Base-by-base conservation (phyloP, 1,140 invertebrate species). In the Spodoptera litura region DNA sequence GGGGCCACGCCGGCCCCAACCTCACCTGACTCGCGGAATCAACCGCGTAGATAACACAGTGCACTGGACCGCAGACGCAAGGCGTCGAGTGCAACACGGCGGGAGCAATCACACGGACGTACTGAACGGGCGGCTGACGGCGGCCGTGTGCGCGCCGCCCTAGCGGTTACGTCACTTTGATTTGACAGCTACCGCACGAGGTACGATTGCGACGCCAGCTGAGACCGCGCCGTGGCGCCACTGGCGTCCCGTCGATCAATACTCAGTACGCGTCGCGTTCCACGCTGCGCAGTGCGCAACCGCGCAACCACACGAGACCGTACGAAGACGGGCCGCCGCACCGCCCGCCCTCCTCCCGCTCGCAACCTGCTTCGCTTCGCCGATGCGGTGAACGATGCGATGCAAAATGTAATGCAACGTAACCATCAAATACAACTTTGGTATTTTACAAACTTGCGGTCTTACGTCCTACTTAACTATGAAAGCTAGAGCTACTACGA, bases 131-230 rank as follows among this genome's bases (percentile, higher is more conserved):
- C 90, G 90, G 89, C 90, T 88, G 85, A 83, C 88, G 83, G 80
- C 83, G 78, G 89, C 90, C 91, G 91, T 93, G 87, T 93, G 89
- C 86, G 89, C 88, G 90, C 85, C 84, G 88, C 87, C 86, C 89
- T 90, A 88, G 78, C 84, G 62, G 80, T 91, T 90, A 92, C 90
- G 90, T 93, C 91, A 93, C 87, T 81, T 83, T 81, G 55, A 74
- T 89, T 87, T 91, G 91, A 93, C 91, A 91, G 89, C 86, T 87
- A 84, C 85, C 83, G 87, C 87, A 86, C 84, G 86, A 83, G 83
- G 82, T 58, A 55, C 53, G 64, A 52, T 59, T 49, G 73, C 80
- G 83, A 77, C 80, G 82, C 82, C 49, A 71, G 64, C 80, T 59
- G 78, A 55, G 59, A 52, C 88, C 89, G 86, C 85, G 81, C 80